Base-by-base conservation (phyloP, 2,113 vertebrate genomes). In the Sula dactylatra region DNA sequence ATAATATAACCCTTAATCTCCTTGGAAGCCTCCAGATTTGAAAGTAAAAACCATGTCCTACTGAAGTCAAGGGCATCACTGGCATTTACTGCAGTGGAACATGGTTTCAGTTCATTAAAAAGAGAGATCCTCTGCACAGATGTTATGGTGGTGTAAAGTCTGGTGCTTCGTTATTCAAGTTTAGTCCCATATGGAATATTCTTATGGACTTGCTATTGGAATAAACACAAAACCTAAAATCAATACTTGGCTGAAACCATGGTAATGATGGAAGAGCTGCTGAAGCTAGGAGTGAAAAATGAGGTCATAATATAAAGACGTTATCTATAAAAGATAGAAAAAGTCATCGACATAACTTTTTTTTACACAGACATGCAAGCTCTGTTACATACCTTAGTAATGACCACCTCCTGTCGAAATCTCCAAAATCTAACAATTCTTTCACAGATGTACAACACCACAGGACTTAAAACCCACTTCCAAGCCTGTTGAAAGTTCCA, bases 401-500 rank as follows among this genome's bases (percentile, higher is more conserved):
- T 90, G 84, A 97, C 64, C 87, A 98, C 98, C 76, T 98, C 91
- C 95, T 99, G 98, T 54, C 2, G 98, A 96, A 94, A 98, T 96
- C 98, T 95, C 98, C 97, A 98, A 89, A 98, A 91, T 42, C 98
- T 97, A 95, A 98, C 96, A 83, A 97, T 91, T 96, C 97, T 98
- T 97, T 98, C 98, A 94, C 95, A 98, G 34, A 94, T 77, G 52
- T 98, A 98, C 47, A 99, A 16, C 81, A 98, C 55, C 79, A 98
- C 21, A 49, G 98, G 98, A 82, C 97, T 98, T 84, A 98, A 95
- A 95, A 98, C 74, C 98, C 98, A 99, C 83, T 98, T 99, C 98
- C 98, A 99, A 83, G 98, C 95, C 98, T 99, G 93, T 66, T 95
- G 78, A 91, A 93, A 95, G 92, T 49, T 85, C 26, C 36, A 90